Conservation (phyloP, 1,140 invertebrate genomes). For the Penaeus indicus region DNA sequence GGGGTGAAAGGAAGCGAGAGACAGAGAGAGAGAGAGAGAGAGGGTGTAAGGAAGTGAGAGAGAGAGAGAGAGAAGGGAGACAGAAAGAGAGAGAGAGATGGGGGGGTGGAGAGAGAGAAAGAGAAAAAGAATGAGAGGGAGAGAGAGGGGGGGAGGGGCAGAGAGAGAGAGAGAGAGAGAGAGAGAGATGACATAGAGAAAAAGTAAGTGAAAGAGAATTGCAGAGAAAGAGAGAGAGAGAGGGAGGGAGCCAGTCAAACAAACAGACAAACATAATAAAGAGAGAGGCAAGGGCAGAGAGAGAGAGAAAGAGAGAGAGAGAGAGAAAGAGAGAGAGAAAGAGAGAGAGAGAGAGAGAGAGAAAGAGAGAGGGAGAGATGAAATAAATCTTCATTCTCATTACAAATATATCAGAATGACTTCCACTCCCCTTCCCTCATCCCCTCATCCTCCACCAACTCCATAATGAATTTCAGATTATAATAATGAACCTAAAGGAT, state of each 20-base stretch:
- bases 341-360: constrained; percentile 14
- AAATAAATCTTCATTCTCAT: constrained; percentile 37
- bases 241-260: background rate
- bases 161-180: constrained; percentile 19
- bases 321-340: background rate
- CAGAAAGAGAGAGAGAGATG: background rate
- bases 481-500: no score
- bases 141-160: no score
- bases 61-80: background rate
- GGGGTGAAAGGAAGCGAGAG: background rate
- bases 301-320: background rate
- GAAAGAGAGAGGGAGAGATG: background rate
- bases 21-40: background rate
- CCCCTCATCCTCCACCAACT: constrained; percentile 12
- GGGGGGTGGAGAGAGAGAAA: background rate
- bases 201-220: background rate
- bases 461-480: no score
- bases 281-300: background rate
- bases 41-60: no score
- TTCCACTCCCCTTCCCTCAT: background rate
- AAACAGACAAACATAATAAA: background rate
- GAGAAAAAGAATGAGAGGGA: background rate
- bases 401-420: constrained; percentile 7
- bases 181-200: constrained; percentile 16
- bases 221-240: constrained; percentile 3